Evolutionary conservation across 2,888 invertebrate genomes (phyloP).

Genomic region (Ectropis crepuscularia): DNA sequence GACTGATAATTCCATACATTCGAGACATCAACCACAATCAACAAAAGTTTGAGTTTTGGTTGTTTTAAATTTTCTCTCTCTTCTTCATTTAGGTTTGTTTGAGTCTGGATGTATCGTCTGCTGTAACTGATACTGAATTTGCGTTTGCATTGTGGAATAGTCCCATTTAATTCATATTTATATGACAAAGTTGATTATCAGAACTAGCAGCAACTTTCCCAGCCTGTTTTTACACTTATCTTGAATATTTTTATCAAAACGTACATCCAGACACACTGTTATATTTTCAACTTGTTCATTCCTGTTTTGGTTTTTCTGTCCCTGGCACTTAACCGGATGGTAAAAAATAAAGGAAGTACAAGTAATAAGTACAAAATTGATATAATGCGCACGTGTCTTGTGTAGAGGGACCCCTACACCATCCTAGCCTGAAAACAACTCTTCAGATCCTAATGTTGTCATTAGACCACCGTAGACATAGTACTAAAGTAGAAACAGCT

Average conservation of each 20-base stretch:
- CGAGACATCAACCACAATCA: slow-evolving; percentile 33
- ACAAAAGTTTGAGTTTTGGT: slow-evolving; percentile 35
- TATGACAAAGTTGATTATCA: slow-evolving; percentile 1
- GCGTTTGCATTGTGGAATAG: neutral
- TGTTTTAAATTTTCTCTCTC: slow-evolving; percentile 40
- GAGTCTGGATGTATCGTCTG: slow-evolving; percentile 50
- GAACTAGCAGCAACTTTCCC: neutral
- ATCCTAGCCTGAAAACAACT: slow-evolving; percentile 65
- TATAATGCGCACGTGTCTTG: slow-evolving; percentile 81
- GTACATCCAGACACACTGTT: slow-evolving; percentile 46
- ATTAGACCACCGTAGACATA: slow-evolving; percentile 70
- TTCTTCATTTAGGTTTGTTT: slow-evolving; percentile 45
- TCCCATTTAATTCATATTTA: neutral
- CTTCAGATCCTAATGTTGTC: slow-evolving; percentile 70
- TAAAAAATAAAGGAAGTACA: slow-evolving; percentile 79
- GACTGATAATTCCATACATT: slow-evolving; percentile 13
- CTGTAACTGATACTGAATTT: neutral
- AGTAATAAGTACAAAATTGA: slow-evolving; percentile 81
- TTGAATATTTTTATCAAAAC: slow-evolving; percentile 4
- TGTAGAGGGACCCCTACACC: slow-evolving; percentile 76
- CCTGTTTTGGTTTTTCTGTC: slow-evolving; percentile 73
- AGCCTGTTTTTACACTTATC: neutral
- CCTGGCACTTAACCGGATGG: slow-evolving; percentile 78
- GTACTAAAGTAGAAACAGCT: slow-evolving; percentile 60
- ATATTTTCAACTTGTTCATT: slow-evolving; percentile 71